Percentiles rank a stretch among this genome's conserved stretches.
Evolutionary conservation across 1,140 invertebrate species (phyloP).

Genomic region (Linepithema humile): DNA sequence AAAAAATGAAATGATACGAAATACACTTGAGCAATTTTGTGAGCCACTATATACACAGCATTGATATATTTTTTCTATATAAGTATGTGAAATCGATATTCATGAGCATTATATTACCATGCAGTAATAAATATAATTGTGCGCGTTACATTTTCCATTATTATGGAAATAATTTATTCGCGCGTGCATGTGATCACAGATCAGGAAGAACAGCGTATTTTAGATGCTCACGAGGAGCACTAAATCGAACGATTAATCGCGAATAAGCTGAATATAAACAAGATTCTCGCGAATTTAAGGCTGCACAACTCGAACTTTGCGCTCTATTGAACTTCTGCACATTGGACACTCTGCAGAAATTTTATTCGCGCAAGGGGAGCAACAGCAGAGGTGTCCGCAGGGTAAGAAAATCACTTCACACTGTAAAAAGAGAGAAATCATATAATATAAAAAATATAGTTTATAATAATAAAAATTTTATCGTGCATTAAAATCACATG

Average conservation of each 20-base stretch:
- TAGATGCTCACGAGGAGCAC: background rate
- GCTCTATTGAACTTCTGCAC: slow-evolving; percentile 89
- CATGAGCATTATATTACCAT: slow-evolving; percentile 15
- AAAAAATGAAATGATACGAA: too few relatives aligned
- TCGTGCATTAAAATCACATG: background rate
- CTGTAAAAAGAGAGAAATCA: slow-evolving; percentile 84
- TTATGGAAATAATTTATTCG: slow-evolving; percentile 26
- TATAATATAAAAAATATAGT: slow-evolving; percentile 14
- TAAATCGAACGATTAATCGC: background rate
- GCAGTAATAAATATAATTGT: slow-evolving; percentile 42
- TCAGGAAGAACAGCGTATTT: slow-evolving; percentile 13
- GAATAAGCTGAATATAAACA: slow-evolving; percentile 29
- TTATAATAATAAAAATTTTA: slow-evolving; percentile 20
- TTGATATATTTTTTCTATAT: background rate
- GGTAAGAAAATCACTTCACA: slow-evolving; percentile 92
- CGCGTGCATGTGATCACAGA: slow-evolving; percentile 28
- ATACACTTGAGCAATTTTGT: too few relatives aligned
- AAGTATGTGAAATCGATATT: background rate
- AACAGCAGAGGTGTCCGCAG: slow-evolving; percentile 94
- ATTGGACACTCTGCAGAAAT: slow-evolving; percentile 89
- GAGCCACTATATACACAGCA: too few relatives aligned
- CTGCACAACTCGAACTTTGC: slow-evolving; percentile 87
- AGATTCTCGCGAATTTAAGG: slow-evolving; percentile 76
- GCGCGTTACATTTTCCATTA: slow-evolving; percentile 32
- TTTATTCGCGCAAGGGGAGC: slow-evolving; percentile 87